Evolutionary conservation across 2,797 vertebrate species (phyloP), one percentile per base, ranked within the genome.

Genomic region (Atherinosoma microstoma): DNA sequence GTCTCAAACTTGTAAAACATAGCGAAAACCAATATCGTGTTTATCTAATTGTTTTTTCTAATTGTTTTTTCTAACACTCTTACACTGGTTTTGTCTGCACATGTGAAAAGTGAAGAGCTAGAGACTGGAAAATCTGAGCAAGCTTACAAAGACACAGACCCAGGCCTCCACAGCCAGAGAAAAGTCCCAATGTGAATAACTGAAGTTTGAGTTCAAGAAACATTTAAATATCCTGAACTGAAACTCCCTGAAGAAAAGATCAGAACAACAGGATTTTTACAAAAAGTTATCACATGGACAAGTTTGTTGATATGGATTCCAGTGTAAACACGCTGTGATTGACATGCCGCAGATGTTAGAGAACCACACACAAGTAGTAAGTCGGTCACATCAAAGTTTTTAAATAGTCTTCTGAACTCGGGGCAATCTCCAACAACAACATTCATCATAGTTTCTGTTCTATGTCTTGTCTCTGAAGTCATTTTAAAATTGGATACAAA

Each of bases 311-410:
- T 32, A 32, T 32, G 30, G 30, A 32, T 32, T 32, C 30, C 3
- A 32, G 30, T 6, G 30, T 32, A 32, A 32, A 67, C 76, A 82
- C 32, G 40, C 67, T 74, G 29, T 79, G 76, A 83, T 3, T 78
- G 84, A 80, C 71, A 67, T 34, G 49, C 70, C 76, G 78, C 70
- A 79, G 78, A 82, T 78, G 59, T 61, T 63, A 73, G n/a, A 15
- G 65, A 75, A 71, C 34, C 49, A 64, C 58, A 57, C 24, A 73
- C 13, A 60, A 35, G 60, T 5, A 51, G 49, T 10, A 24, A 12
- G n/a, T n/a, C 47, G 9, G 40, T 22, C 6, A 49, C 47, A 49
- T 51, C 9, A 9, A 51, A 51, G 9, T 38, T 38, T 11, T 38
- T 12, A 27, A 27, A 27, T 27, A 27, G 24, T 38, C 36, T 38